Percentiles rank a stretch among this genome's conserved stretches.
Conservation (phyloP, 2,888 invertebrate species). For the Dasysyrphus tricinctus region DNA sequence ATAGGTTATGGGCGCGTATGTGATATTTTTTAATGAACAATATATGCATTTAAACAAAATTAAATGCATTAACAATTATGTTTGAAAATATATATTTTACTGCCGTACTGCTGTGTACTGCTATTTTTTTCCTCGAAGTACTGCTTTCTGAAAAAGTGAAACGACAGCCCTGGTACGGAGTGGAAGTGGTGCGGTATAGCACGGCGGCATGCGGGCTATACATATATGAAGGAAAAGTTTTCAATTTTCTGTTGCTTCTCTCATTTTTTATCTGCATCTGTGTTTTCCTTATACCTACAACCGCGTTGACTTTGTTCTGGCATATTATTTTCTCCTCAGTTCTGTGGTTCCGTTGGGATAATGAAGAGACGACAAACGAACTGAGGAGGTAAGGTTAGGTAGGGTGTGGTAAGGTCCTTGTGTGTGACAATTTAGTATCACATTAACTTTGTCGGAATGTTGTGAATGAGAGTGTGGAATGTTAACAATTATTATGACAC, state of each 20-base stretch:
- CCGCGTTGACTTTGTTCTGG: conserved; percentile 27
- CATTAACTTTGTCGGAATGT: conserved; percentile 64
- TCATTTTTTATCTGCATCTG: conserved; percentile 67
- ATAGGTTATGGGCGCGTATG: no score
- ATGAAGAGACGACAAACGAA: conserved; percentile 35
- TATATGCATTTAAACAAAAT: no score
- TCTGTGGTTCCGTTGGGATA: conserved; percentile 31
- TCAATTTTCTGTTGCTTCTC: conserved; percentile 33
- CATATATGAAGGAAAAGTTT: conserved; percentile 49
- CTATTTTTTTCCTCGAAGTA: no score
- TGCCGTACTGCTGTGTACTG: no score
- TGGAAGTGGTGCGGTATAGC: not conserved
- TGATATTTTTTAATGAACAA: no score
- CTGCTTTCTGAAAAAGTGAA: no score
- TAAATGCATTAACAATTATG: no score
- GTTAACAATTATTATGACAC: conserved; percentile 74
- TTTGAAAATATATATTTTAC: no score
- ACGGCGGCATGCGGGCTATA: conserved; percentile 28
- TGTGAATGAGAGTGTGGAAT: conserved; percentile 59
- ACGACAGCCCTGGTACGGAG: no score
- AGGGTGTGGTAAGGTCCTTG: conserved; percentile 60
- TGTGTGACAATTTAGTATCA: conserved; percentile 71
- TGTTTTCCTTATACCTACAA: conserved; percentile 51
- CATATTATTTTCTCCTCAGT: not conserved
- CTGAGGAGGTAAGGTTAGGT: conserved; percentile 10